Evolutionary conservation across 2,797 vertebrate genomes (phyloP), one percentile per base, ranked within the genome.

Genomic region (Rhinogobio ventralis): DNA sequence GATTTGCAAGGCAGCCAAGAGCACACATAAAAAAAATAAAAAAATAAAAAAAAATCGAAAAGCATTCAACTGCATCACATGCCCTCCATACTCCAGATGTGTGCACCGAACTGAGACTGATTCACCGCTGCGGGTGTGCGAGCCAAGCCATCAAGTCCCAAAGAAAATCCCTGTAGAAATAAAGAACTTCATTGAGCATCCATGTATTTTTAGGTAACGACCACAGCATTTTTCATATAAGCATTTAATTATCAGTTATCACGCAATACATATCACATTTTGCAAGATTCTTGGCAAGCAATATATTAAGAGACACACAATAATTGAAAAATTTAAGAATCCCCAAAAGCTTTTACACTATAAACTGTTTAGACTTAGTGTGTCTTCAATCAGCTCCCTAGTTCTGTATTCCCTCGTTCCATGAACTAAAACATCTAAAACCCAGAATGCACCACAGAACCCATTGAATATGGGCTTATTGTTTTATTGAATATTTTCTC

Each of bases 51-150:
- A 60, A 51, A 4, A n/a, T 9, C 19, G 23, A 46, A 51, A 64
- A 49, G 8, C 55, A 71, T 79, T 79, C 23, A 28, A 45, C 49
- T 82, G 20, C 28, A 14, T 82, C 42, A 64, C 23, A 64, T 73
- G 28, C 39, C 55, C 55, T 74, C 81, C 28, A 51, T 64, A 64
- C 42, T 49, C n/a, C 69, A 82, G 39, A 82, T 82, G 57, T 82
- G 69, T 72, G 28, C 42, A 36, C 28, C 8, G 81, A 64, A 36
- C 69, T 73, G 42, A 49, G 45, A 82, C 69, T 51, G 71, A 64
- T 73, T 73, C 55, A 82, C 55, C 19, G 25, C 69, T 62, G 39
- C 69, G 20, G 69, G 67, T 81, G 49, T 73, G 75, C 9, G 8
- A 49, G 55, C 39, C 28, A n/a, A 62, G 53, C 68, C n/a, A 62